Evolutionary conservation across 2,113 vertebrate species (phyloP).

Genomic region (Burhinus bistriatus): DNA sequence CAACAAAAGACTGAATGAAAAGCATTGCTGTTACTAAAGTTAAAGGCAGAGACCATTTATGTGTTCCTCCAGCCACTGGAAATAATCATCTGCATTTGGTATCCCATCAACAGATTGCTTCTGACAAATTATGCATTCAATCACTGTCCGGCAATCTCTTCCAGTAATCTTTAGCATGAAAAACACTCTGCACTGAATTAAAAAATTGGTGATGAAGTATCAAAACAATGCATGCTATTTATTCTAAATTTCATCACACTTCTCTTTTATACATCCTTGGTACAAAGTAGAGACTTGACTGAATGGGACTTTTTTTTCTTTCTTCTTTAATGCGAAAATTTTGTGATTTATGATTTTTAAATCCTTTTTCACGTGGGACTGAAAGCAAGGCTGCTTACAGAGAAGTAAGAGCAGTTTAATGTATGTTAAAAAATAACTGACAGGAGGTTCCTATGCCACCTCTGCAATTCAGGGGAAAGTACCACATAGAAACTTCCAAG

Average conservation of each 20-base stretch:
- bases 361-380: background rate
- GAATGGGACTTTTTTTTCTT: background rate
- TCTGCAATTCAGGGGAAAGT: background rate
- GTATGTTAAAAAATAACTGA: background rate
- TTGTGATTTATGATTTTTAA: background rate
- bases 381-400: background rate
- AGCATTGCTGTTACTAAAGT: background rate
- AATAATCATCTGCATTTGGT: background rate
- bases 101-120: background rate
- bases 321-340: background rate
- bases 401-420: background rate
- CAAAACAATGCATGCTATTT: background rate
- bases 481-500: background rate
- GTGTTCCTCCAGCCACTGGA: background rate
- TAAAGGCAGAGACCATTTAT: background rate
- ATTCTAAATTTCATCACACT: background rate
- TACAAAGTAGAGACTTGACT: background rate
- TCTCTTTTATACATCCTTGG: background rate
- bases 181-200: background rate
- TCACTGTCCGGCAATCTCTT: background rate
- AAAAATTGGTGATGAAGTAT: background rate
- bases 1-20: background rate
- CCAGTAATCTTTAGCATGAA: background rate
- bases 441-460: background rate
- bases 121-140: constrained; percentile 33